Conservation (phyloP, 2,888 invertebrate species). For the Acronicta psi region DNA sequence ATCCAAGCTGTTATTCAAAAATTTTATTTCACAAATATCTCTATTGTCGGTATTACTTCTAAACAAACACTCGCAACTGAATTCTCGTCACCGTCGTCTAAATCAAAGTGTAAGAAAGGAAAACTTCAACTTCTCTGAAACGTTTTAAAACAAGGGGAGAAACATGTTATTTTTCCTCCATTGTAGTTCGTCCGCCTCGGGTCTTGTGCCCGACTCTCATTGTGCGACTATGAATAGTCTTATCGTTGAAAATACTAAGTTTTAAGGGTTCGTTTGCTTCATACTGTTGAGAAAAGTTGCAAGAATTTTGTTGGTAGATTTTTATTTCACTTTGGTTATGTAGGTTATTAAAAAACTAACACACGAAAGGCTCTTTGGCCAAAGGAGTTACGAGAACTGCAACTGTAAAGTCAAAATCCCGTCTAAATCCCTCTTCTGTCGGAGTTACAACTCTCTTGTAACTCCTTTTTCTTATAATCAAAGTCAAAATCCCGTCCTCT, state of each 20-base stretch:
- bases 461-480: too few relatives aligned
- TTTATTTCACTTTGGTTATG: neutral
- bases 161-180: conserved; percentile 56
- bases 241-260: conserved; percentile 40
- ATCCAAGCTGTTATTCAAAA: neutral
- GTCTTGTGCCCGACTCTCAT: conserved; percentile 57
- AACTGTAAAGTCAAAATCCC: too few relatives aligned
- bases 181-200: conserved; percentile 41
- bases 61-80: conserved; percentile 31
- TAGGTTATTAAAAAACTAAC: too few relatives aligned
- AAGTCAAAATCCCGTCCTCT: too few relatives aligned
- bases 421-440: too few relatives aligned
- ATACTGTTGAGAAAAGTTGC: conserved; percentile 4
- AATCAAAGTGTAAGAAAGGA: conserved; percentile 46
- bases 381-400: too few relatives aligned
- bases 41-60: conserved; percentile 25
- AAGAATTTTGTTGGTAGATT: too few relatives aligned
- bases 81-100: conserved; percentile 35
- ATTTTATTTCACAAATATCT: conserved; percentile 21
- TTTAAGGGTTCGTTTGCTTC: conserved; percentile 27
- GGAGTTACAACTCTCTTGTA: too few relatives aligned
- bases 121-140: conserved; percentile 46
- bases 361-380: too few relatives aligned
- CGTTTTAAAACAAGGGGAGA: conserved; percentile 57
- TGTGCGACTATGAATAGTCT: conserved; percentile 52